These are phyloP conservation scores for Trypoxylon attenuatum DNA, from an alignment of 2,888 invertebrate genomes.

Conservation along the genomic window DNA sequence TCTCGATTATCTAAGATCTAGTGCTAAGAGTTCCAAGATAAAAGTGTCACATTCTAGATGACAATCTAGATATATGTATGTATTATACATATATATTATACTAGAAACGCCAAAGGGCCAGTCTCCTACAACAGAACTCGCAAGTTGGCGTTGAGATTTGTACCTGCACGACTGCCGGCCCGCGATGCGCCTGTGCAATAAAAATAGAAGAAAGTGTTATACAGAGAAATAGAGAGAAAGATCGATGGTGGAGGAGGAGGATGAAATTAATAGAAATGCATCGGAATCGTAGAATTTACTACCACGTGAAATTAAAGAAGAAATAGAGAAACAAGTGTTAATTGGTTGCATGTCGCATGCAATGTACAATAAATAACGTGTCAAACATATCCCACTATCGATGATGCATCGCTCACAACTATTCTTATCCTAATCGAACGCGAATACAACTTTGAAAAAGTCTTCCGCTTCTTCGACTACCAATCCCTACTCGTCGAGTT, in stretches of 20 bases:
- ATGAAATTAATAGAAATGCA: neutral
- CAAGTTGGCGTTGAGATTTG: conserved; percentile 35
- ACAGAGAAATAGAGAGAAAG: conserved; percentile 39
- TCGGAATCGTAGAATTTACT: conserved; percentile 1
- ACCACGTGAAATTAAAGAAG: neutral
- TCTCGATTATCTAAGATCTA: conserved; percentile 17
- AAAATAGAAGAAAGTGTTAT: conserved; percentile 54
- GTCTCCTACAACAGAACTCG: conserved; percentile 21
- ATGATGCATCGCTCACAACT: neutral
- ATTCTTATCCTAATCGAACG: neutral
- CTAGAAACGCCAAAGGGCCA: conserved; percentile 49
- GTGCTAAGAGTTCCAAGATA: conserved; percentile 24
- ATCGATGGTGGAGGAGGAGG: neutral
- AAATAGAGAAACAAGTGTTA: neutral
- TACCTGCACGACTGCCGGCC: conserved; percentile 56
- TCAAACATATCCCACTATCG: neutral
- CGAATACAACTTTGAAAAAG: too few species aligned
- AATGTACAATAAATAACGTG: too few species aligned
- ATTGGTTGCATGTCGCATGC: conserved; percentile 17
- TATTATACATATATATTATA: too few species aligned
- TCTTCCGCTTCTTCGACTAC: too few species aligned
- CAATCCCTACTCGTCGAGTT: too few species aligned
- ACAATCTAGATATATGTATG: too few species aligned
- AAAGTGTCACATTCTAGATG: conserved; percentile 32
- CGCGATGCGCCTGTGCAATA: conserved; percentile 56